Evolutionary conservation across 2,888 invertebrate species (phyloP).

Genomic region (Hermodice carunculata): DNA sequence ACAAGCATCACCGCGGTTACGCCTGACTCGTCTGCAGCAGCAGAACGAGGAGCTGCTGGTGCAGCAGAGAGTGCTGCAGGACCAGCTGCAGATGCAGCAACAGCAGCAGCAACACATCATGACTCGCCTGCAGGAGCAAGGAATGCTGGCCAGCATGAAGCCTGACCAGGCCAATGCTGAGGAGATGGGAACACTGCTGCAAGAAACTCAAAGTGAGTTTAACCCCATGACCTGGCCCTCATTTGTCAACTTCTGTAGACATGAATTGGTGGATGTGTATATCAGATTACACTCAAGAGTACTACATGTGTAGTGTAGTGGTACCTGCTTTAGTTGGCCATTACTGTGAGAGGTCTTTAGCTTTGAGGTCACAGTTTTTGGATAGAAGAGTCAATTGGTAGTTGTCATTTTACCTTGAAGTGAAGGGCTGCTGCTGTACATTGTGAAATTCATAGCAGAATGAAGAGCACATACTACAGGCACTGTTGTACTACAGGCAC

Average conservation of each 20-base stretch:
- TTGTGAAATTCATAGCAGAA: too few species aligned
- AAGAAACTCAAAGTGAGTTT: constrained; percentile 23
- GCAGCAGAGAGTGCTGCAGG: constrained; percentile 27
- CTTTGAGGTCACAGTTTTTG: too few species aligned
- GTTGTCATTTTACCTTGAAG: too few species aligned
- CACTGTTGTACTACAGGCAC: too few species aligned
- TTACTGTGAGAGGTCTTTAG: not conserved
- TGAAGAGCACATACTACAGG: too few species aligned
- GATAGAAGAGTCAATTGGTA: too few species aligned
- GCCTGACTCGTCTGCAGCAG: constrained; percentile 5
- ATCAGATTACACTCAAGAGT: too few species aligned
- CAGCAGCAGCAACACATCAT: constrained; percentile 19
- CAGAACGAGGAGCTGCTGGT: constrained; percentile 5
- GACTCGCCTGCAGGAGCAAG: constrained; percentile 12
- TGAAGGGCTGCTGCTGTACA: too few species aligned
- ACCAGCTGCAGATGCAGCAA: constrained; percentile 18
- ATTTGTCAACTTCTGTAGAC: not conserved
- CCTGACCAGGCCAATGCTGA: constrained; percentile 8
- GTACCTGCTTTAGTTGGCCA: not conserved
- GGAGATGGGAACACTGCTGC: constrained; percentile 25
- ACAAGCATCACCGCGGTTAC: too few species aligned
- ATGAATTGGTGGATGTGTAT: too few species aligned
- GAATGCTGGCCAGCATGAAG: constrained; percentile 7
- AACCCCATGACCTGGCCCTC: not conserved
- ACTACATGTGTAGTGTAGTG: too few species aligned